Evolutionary conservation across 2,797 vertebrate genomes (phyloP).

Genomic region (Halcyon badia): DNA sequence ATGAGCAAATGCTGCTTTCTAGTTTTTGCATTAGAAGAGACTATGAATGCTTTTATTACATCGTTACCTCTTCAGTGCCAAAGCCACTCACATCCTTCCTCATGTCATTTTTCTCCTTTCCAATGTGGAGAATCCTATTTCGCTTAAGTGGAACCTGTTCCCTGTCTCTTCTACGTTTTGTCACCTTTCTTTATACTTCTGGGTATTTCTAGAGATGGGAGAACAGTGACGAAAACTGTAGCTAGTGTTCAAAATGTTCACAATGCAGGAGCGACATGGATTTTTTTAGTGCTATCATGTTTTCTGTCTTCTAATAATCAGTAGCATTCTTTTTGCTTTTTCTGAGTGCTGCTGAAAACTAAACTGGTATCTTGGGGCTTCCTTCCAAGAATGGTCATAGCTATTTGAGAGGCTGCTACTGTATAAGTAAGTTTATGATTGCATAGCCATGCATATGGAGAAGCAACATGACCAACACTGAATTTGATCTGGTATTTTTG

Average conservation of each 20-base stretch:
- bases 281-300: not conserved
- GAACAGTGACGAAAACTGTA: not conserved
- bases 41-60: not conserved
- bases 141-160: not conserved
- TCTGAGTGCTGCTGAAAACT: not conserved
- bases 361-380: not conserved
- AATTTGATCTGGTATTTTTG: constrained; percentile 16
- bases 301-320: not conserved
- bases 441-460: not conserved
- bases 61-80: not conserved
- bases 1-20: not conserved
- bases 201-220: not conserved
- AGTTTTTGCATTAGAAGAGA: not conserved
- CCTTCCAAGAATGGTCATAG: not conserved
- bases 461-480: not conserved
- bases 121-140: not conserved
- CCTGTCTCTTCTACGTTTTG: not conserved
- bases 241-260: not conserved
- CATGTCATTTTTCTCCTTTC: not conserved
- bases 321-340: not conserved
- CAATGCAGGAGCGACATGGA: not conserved
- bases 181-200: not conserved
- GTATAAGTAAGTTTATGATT: not conserved
- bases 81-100: not conserved
- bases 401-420: not conserved